phyloP scores from a whole-genome alignment of 1,140 invertebrate species.

The Pissodes strobi region DNA sequence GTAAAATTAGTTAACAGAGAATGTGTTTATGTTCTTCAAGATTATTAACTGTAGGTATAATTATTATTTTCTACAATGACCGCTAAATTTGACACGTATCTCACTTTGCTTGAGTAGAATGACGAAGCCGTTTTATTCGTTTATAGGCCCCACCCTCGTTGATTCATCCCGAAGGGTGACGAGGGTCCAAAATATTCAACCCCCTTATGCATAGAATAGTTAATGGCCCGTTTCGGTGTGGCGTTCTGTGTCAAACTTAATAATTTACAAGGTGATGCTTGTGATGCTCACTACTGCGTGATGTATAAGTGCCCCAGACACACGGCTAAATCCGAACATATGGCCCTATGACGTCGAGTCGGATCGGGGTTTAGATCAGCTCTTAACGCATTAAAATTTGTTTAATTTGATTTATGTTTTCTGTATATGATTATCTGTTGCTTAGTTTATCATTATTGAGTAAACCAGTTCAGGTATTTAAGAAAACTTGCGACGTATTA shows the following conservation, averaged over 20 bases:
- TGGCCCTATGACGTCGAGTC: not conserved
- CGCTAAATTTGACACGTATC: not conserved
- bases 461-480: too few species aligned
- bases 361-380: not conserved
- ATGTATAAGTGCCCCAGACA: not conserved
- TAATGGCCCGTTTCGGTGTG: conserved; percentile 7
- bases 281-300: conserved; percentile 1
- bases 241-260: conserved; percentile 8
- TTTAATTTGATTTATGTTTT: too few species aligned
- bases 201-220: conserved; percentile 9
- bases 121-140: not conserved
- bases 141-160: not conserved
- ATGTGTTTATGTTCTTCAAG: too few species aligned
- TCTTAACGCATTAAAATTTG: too few species aligned
- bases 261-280: conserved; percentile 11
- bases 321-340: not conserved
- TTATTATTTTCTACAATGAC: too few species aligned
- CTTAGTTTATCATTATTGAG: too few species aligned
- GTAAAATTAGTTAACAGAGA: too few species aligned
- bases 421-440: too few species aligned
- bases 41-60: too few species aligned
- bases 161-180: not conserved
- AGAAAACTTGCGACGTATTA: too few species aligned
- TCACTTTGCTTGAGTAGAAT: not conserved
- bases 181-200: not conserved